These are phyloP conservation scores for Zaprionus ghesquierei DNA, from an alignment of 1,140 invertebrate genomes.

Conservation along the genomic window DNA sequence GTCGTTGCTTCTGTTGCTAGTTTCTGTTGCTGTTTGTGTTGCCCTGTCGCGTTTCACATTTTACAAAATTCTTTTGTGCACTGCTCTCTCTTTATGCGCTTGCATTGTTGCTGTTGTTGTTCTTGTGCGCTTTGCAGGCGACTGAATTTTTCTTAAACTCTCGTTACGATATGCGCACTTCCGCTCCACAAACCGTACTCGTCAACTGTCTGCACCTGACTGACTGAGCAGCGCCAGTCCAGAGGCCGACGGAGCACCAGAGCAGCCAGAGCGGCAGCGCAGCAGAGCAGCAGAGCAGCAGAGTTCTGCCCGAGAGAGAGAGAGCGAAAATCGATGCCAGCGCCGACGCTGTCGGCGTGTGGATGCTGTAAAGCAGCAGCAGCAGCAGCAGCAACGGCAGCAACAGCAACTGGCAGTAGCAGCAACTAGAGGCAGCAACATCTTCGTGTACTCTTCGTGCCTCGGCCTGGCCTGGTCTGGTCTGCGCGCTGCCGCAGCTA, in stretches of 20 bases:
- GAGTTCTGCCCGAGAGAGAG: no score
- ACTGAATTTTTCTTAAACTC: constrained; percentile 30
- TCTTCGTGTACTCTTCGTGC: constrained; percentile 41
- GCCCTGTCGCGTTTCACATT: constrained; percentile 29
- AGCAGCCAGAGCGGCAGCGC: constrained; percentile 3
- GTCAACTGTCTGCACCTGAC: constrained; percentile 83
- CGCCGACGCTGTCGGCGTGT: constrained; percentile 48
- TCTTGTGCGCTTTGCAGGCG: constrained; percentile 29
- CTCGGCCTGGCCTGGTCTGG: not conserved
- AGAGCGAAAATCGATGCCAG: constrained; percentile 53
- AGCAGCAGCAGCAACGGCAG: constrained; percentile 11
- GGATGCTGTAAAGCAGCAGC: constrained; percentile 60
- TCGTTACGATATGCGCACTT: constrained; percentile 44
- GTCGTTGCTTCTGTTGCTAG: constrained; percentile 13
- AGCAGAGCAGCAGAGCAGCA: not conserved
- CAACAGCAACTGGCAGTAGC: not conserved
- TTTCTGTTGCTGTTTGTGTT: constrained; percentile 14
- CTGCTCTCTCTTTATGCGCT: constrained; percentile 7
- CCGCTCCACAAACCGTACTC: constrained; percentile 80
- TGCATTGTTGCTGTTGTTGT: constrained; percentile 30
- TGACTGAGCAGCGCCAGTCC: constrained; percentile 45
- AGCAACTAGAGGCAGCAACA: constrained; percentile 8
- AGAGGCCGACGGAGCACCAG: constrained; percentile 19
- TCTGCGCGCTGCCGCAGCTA: constrained; percentile 14
- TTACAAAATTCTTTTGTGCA: constrained; percentile 9